phyloP scores from a whole-genome alignment of 1,140 invertebrate species.

The Drosophila albomicans region DNA sequence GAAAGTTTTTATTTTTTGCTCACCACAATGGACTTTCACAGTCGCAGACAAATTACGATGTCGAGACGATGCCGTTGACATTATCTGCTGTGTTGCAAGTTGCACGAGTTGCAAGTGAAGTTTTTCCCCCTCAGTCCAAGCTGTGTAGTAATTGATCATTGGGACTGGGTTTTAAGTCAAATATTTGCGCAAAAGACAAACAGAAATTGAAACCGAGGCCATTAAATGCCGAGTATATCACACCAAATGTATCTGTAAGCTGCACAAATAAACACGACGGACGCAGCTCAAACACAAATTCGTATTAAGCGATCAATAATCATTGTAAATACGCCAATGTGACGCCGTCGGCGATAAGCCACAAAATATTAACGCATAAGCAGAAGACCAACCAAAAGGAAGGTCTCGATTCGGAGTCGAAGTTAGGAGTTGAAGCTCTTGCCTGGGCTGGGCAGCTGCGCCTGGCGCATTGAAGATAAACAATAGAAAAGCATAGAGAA shows the following conservation, averaged over 20 bases:
- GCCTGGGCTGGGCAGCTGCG: constrained; percentile 13
- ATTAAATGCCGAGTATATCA: constrained; percentile 42
- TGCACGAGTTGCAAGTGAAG: constrained; percentile 5
- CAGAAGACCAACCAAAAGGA: background rate
- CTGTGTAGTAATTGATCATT: constrained; percentile 65
- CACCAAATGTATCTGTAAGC: constrained; percentile 58
- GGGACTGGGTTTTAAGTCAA: constrained; percentile 20
- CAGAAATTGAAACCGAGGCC: constrained; percentile 34
- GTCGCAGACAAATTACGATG: constrained; percentile 31
- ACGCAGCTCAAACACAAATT: constrained; percentile 48
- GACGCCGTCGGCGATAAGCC: constrained; percentile 72
- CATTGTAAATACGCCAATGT: constrained; percentile 76
- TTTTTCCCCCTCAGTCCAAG: background rate
- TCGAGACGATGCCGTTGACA: constrained; percentile 47
- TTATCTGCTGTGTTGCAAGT: constrained; percentile 27
- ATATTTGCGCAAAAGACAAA: constrained; percentile 56
- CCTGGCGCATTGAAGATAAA: constrained; percentile 70
- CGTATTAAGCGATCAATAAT: constrained; percentile 83
- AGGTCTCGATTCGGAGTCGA: background rate
- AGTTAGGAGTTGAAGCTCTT: background rate
- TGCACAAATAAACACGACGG: constrained; percentile 63
- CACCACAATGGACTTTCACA: constrained; percentile 50
- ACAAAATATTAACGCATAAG: constrained; percentile 71
- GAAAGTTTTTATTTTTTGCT: constrained; percentile 35
- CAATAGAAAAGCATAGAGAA: constrained; percentile 80